Conservation (phyloP, 2,797 vertebrate species). For the Gephyroberyx darwinii region DNA sequence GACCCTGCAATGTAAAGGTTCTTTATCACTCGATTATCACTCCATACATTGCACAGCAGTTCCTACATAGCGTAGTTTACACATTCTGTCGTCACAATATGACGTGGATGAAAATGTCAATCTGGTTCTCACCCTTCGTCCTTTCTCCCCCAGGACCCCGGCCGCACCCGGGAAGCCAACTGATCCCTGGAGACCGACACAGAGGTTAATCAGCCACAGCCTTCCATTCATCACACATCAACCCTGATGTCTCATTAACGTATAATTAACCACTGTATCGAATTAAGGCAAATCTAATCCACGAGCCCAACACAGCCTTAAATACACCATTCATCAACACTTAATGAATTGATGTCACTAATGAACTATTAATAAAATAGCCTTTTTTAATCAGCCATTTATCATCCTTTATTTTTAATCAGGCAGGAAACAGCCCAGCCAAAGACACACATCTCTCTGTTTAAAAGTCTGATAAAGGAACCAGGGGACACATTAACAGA, state of each 20-base stretch:
- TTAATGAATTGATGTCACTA: constrained; percentile 78
- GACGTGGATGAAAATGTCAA: constrained; percentile 19
- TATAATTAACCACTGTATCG: constrained; percentile 81
- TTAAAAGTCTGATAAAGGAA: constrained; percentile 47
- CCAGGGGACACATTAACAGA: constrained; percentile 44
- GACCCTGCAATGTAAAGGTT: constrained; percentile 81
- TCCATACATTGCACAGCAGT: constrained; percentile 4
- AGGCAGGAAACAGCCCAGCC: constrained; percentile 63
- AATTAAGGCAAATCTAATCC: constrained; percentile 79
- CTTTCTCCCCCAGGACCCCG: constrained; percentile 89
- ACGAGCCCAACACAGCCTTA: constrained; percentile 74
- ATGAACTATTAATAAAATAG: constrained; percentile 82
- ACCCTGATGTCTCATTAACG: constrained; percentile 76
- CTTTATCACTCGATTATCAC: constrained; percentile 3
- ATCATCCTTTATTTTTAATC: constrained; percentile 78
- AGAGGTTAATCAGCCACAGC: constrained; percentile 77
- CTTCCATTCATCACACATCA: constrained; percentile 75
- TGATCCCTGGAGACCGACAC: constrained; percentile 84
- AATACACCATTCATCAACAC: constrained; percentile 80
- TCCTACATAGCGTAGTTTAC: constrained; percentile 4
- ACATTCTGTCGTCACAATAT: constrained; percentile 19
- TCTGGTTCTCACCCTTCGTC: constrained; percentile 86
- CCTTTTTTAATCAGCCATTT: constrained; percentile 74
- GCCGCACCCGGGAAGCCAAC: constrained; percentile 84
- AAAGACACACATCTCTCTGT: constrained; percentile 51